Evolutionary conservation across 2,888 invertebrate species (phyloP).

Genomic region (Cremastobaeus sp.): DNA sequence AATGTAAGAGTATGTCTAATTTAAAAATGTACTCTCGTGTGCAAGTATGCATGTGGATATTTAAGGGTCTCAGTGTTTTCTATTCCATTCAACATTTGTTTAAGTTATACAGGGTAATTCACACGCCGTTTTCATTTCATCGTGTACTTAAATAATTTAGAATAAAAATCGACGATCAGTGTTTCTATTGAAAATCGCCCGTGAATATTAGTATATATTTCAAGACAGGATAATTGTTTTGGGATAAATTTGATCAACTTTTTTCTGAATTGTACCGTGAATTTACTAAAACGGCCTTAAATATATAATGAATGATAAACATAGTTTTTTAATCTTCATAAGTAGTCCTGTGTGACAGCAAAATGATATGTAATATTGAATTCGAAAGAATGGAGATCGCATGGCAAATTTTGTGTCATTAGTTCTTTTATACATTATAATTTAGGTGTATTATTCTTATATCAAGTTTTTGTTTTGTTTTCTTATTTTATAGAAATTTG

Average conservation of each 20-base stretch:
- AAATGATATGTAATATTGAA: constrained; percentile 62
- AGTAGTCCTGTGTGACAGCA: constrained; percentile 62
- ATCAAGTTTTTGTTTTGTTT: not conserved
- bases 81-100: constrained; percentile 18
- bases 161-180: no score
- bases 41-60: constrained; percentile 44
- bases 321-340: constrained; percentile 67
- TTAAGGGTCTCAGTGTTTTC: constrained; percentile 35
- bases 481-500: not conserved
- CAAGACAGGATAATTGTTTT: constrained; percentile 49
- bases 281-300: constrained; percentile 72
- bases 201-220: no score
- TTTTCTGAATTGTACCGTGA: constrained; percentile 71
- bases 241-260: constrained; percentile 69
- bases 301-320: constrained; percentile 65
- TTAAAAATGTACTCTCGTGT: constrained; percentile 64
- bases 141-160: constrained; percentile 64
- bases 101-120: no score
- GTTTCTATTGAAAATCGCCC: no score
- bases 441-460: not conserved
- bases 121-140: not conserved
- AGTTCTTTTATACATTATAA: not conserved
- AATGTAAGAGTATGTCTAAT: constrained; percentile 73
- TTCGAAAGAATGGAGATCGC: constrained; percentile 46
- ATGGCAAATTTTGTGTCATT: constrained; percentile 43